Evolutionary conservation across 2,113 vertebrate genomes (phyloP).

Genomic region (Zonotrichia leucophrys): DNA sequence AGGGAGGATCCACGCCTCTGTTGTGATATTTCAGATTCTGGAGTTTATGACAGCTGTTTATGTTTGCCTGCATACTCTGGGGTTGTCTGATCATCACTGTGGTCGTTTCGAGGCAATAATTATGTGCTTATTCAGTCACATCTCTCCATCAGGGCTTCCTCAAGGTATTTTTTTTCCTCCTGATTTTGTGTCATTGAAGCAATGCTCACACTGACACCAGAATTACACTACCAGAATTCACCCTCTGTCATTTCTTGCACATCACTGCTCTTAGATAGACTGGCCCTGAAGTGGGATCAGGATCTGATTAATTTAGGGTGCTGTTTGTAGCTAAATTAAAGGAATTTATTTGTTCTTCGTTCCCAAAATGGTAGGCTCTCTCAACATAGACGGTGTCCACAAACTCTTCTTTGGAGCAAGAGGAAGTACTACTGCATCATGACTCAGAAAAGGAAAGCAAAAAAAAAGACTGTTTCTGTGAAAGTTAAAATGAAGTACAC

Average conservation of each 20-base stretch:
- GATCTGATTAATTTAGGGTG: neutral
- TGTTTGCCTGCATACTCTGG: neutral
- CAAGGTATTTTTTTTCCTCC: neutral
- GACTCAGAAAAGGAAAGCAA: neutral
- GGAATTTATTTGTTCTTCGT: neutral
- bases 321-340: neutral
- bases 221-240: neutral
- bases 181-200: neutral
- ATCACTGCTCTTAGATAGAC: neutral
- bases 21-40: neutral
- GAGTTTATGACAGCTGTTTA: neutral
- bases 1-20: neutral
- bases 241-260: neutral
- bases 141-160: neutral
- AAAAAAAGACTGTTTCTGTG: neutral
- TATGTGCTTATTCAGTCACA: neutral
- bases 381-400: neutral
- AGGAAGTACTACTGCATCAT: neutral
- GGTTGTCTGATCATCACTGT: neutral
- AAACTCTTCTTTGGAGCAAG: neutral
- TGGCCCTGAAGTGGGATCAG: neutral
- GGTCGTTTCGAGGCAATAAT: neutral
- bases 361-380: neutral
- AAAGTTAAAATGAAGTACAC: neutral
- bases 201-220: neutral